These are phyloP conservation scores for Amblyjoppa proteus DNA, from an alignment of 2,888 invertebrate species.

Conservation along the genomic window DNA sequence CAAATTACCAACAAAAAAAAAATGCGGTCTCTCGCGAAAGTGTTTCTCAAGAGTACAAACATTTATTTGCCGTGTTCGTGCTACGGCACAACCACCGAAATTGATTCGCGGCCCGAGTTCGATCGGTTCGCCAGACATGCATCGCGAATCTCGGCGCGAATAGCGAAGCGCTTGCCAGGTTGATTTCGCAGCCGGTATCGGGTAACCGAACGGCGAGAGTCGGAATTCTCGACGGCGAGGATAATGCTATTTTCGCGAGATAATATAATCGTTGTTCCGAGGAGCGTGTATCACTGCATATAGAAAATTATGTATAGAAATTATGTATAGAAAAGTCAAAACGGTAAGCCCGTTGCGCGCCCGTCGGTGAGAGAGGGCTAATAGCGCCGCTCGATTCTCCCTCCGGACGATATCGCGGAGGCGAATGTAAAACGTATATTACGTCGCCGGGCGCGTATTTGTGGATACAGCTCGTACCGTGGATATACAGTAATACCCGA, in stretches of 20 bases:
- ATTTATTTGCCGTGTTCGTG: no score
- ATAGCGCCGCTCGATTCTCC: conserved; percentile 29
- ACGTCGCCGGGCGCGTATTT: conserved; percentile 29
- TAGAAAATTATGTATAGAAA: conserved; percentile 1
- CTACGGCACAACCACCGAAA: no score
- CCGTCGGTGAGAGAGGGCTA: conserved; percentile 11
- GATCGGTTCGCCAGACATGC: no score
- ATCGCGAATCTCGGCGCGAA: no score
- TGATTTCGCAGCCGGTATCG: conserved; percentile 14
- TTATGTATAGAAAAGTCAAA: conserved; percentile 3
- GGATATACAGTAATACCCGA: conserved; percentile 20
- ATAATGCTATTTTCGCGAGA: conserved; percentile 57
- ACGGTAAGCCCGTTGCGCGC: not conserved
- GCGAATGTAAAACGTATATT: conserved; percentile 41
- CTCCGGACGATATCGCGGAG: conserved; percentile 13
- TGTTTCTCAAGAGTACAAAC: no score
- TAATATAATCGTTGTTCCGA: conserved; percentile 51
- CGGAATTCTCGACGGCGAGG: conserved; percentile 29
- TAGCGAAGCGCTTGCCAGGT: no score
- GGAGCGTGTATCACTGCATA: conserved; percentile 15
- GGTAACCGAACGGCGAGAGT: conserved; percentile 36
- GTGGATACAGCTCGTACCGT: conserved; percentile 2
- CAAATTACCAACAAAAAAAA: no score
- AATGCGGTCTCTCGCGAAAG: no score
- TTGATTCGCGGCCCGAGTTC: no score